Evolutionary conservation across 2,888 invertebrate genomes (phyloP).

Genomic region (Eupithecia vulgata): DNA sequence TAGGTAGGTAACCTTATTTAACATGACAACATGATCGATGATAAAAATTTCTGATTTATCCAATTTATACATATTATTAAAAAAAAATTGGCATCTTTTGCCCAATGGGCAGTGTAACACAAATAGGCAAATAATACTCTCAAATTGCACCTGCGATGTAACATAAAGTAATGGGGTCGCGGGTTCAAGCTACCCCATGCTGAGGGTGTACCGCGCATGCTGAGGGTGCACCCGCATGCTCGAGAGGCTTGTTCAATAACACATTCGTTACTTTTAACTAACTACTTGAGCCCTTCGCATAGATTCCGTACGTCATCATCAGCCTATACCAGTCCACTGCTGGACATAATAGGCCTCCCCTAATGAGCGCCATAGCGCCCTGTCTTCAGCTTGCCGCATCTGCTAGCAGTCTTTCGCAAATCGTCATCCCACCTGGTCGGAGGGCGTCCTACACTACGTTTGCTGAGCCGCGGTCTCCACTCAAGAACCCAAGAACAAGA

Average conservation of each 20-base stretch:
- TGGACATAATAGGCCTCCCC: too few species aligned
- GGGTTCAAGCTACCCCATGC: not conserved
- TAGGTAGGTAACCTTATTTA: too few species aligned
- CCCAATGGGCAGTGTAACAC: not conserved
- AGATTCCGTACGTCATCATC: not conserved
- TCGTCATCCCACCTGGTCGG: too few species aligned
- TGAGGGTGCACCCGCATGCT: not conserved
- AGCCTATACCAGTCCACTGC: too few species aligned
- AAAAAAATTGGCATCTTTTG: not conserved
- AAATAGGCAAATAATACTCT: not conserved
- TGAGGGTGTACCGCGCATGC: not conserved
- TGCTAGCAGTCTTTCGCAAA: too few species aligned
- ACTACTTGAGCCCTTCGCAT: not conserved
- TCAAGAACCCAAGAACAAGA: too few species aligned
- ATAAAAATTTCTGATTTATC: too few species aligned
- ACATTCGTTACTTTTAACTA: not conserved
- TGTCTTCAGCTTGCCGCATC: too few species aligned
- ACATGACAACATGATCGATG: not conserved
- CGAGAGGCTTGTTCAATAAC: constrained; percentile 1
- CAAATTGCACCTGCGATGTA: not conserved
- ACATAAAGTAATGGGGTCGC: not conserved
- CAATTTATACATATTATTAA: not conserved
- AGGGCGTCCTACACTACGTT: too few species aligned
- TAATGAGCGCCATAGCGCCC: too few species aligned
- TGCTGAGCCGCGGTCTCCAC: too few species aligned